Evolutionary conservation across 2,888 invertebrate genomes (phyloP).

Genomic region (Mesochorus sp.): DNA sequence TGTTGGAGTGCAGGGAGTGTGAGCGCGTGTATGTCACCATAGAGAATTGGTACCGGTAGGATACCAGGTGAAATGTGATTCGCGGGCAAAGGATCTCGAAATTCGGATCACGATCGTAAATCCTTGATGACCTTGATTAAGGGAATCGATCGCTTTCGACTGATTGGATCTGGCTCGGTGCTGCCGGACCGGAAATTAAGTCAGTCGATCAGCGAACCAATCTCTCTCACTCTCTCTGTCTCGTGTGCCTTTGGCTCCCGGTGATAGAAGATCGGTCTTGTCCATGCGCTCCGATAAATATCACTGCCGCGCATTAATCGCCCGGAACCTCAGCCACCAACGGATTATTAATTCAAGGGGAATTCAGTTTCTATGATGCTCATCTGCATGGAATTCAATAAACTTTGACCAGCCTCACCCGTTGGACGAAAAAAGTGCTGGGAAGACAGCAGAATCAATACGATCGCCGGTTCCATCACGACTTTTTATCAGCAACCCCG

Average conservation of each 20-base stretch:
- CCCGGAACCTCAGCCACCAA: background rate
- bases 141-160: slow-evolving; percentile 58
- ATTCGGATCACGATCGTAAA: slow-evolving; percentile 59
- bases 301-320: background rate
- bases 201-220: slow-evolving; percentile 50
- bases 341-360: background rate
- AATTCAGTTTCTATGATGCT: background rate
- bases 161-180: slow-evolving; percentile 54
- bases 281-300: slow-evolving; percentile 8
- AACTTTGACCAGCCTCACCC: slow-evolving; percentile 56
- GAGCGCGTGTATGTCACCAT: background rate
- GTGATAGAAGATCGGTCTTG: slow-evolving; percentile 31
- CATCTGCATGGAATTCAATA: background rate
- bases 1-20: background rate
- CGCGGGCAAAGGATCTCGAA: slow-evolving; percentile 35
- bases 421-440: slow-evolving; percentile 65
- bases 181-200: slow-evolving; percentile 58
- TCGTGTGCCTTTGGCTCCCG: background rate
- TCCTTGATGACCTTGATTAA: slow-evolving; percentile 62
- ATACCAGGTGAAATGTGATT: slow-evolving; percentile 25
- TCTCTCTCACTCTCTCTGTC: slow-evolving; percentile 6
- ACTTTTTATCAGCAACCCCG: slow-evolving; percentile 6
- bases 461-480: slow-evolving; percentile 68
- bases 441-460: slow-evolving; percentile 67
- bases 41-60: background rate